phyloP scores from a whole-genome alignment of 2,113 vertebrate species.

The Daboia siamensis region DNA sequence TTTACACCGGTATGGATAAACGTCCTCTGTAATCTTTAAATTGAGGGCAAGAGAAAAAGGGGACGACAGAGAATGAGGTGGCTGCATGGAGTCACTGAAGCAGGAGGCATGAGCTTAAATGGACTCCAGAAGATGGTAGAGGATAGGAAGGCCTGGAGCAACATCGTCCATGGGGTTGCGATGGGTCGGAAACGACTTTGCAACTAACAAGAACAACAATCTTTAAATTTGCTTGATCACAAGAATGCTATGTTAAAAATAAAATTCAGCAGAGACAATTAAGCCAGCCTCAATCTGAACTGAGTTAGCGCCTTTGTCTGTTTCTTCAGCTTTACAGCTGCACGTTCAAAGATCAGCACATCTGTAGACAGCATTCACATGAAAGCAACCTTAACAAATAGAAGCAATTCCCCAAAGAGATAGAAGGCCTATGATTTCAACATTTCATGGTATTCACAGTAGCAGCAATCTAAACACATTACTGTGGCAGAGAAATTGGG shows the following conservation, averaged over 20 bases:
- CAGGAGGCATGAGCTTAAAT: too few species aligned
- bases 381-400: not conserved
- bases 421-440: not conserved
- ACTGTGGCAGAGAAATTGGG: not conserved
- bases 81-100: too few species aligned
- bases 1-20: not conserved
- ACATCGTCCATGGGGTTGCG: too few species aligned
- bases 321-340: slow-evolving; percentile 42
- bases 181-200: too few species aligned
- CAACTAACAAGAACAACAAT: not conserved
- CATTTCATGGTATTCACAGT: not conserved
- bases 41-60: too few species aligned
- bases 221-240: not conserved
- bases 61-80: too few species aligned
- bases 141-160: too few species aligned
- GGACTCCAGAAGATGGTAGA: too few species aligned
- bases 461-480: not conserved
- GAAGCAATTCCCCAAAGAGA: not conserved
- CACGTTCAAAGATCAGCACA: slow-evolving; percentile 17
- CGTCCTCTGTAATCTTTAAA: not conserved
- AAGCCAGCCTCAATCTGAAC: slow-evolving; percentile 28
- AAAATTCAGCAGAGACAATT: not conserved
- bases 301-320: slow-evolving; percentile 36
- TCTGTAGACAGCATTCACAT: not conserved
- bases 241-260: not conserved